A percentile compares a stretch with the other conserved stretches of the same genome.
Conservation (phyloP, 2,113 vertebrate genomes). For the Anhinga anhinga region DNA sequence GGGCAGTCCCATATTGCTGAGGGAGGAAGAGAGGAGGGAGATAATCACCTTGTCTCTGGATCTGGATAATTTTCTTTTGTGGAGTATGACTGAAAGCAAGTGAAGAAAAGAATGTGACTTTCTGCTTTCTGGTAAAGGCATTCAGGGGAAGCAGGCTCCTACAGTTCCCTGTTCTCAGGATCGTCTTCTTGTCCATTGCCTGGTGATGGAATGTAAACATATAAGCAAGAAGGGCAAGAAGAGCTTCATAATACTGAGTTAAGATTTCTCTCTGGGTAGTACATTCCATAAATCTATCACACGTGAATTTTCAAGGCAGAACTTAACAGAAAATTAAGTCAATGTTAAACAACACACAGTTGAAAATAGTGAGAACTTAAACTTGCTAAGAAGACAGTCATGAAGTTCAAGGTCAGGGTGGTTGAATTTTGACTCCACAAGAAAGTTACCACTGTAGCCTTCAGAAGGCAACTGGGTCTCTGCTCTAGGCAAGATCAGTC, state of each 20-base stretch:
- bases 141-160: neutral
- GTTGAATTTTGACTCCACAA: neutral
- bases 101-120: neutral
- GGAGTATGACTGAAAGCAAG: neutral
- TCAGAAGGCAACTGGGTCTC: neutral
- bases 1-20: fast-evolving
- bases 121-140: neutral
- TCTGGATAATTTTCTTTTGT: neutral
- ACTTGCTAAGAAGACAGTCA: neutral
- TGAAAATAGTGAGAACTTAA: neutral
- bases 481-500: neutral
- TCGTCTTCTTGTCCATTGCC: neutral
- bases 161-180: neutral
- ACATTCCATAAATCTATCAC: neutral
- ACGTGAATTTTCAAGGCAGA: neutral
- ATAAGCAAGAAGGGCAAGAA: neutral
- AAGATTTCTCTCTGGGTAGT: neutral
- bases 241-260: neutral
- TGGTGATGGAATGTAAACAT: neutral
- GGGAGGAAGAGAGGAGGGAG: neutral
- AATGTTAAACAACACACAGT: neutral
- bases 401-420: neutral
- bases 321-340: neutral
- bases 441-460: neutral
- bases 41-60: neutral